phyloP scores from a whole-genome alignment of 2,888 invertebrate genomes.

The Theodoxus fluviatilis region DNA sequence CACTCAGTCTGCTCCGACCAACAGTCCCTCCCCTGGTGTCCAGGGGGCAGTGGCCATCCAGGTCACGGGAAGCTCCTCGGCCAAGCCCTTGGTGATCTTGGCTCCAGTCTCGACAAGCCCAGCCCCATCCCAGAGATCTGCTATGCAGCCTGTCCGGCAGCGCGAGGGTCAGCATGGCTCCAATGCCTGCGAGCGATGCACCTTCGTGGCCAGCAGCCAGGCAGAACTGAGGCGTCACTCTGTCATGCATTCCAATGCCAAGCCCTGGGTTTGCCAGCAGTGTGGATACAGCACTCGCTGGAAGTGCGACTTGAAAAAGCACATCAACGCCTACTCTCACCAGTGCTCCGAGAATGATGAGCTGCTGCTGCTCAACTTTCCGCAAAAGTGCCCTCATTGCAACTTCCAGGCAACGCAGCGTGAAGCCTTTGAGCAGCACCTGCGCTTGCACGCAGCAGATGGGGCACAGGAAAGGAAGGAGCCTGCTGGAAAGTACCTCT shows the following conservation, averaged over 20 bases:
- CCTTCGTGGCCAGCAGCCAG: constrained; percentile 57
- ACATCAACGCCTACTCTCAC: constrained; percentile 59
- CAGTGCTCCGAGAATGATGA: constrained; percentile 34
- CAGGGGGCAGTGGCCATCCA: too few relatives aligned
- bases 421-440: constrained; percentile 49
- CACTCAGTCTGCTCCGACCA: too few relatives aligned
- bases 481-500: constrained; percentile 43
- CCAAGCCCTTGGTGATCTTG: too few relatives aligned
- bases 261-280: constrained; percentile 58
- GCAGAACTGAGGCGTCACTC: constrained; percentile 61
- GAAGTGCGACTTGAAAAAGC: constrained; percentile 64
- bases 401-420: constrained; percentile 46
- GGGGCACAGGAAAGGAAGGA: constrained; percentile 24
- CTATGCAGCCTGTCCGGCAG: too few relatives aligned
- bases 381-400: constrained; percentile 46
- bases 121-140: too few relatives aligned
- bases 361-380: constrained; percentile 45
- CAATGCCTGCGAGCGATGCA: constrained; percentile 61
- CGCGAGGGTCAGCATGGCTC: too few relatives aligned
- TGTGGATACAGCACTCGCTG: constrained; percentile 63
- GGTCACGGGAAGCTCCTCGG: too few relatives aligned
- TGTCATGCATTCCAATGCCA: constrained; percentile 60
- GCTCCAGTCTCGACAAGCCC: too few relatives aligned
- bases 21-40: too few relatives aligned
- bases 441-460: constrained; percentile 42